Percentiles rank a stretch among this genome's conserved stretches.
phyloP scores from a whole-genome alignment of 2,888 invertebrate genomes.

The Phyto melanocephala region DNA sequence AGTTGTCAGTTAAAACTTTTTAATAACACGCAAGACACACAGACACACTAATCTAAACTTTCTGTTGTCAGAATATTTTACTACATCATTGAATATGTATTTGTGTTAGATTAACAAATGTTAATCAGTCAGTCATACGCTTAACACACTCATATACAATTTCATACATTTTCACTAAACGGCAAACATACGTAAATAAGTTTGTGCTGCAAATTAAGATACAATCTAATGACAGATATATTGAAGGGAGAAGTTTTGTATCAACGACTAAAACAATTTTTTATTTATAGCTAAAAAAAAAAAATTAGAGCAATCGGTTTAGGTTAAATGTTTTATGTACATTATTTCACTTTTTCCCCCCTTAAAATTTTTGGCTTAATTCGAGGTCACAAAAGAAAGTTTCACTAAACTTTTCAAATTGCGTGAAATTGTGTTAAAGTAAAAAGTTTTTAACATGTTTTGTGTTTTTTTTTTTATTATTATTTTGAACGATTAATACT shows the following conservation, averaged over 20 bases:
- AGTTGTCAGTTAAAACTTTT: neutral
- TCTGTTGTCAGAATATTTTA: neutral
- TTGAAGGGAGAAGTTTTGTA: no score
- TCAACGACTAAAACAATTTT: neutral
- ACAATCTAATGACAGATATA: no score
- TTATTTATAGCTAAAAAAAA: no score
- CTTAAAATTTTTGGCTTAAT: neutral
- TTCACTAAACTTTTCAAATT: slow-evolving; percentile 38
- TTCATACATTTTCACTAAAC: neutral
- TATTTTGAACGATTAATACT: neutral
- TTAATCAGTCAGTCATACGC: no score
- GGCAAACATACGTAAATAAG: no score
- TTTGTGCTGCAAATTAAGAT: no score
- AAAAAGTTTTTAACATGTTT: slow-evolving; percentile 24
- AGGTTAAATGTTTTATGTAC: neutral
- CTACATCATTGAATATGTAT: neutral
- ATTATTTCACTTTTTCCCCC: neutral
- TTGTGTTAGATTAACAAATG: no score
- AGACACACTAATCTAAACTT: neutral
- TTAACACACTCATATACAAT: no score
- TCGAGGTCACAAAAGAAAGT: slow-evolving; percentile 15
- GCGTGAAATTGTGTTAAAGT: slow-evolving; percentile 37
- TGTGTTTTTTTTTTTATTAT: neutral
- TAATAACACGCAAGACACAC: neutral
- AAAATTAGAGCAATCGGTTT: no score